Base-by-base conservation (phyloP, 1,140 invertebrate species). In the Procambarus virginalis region DNA sequence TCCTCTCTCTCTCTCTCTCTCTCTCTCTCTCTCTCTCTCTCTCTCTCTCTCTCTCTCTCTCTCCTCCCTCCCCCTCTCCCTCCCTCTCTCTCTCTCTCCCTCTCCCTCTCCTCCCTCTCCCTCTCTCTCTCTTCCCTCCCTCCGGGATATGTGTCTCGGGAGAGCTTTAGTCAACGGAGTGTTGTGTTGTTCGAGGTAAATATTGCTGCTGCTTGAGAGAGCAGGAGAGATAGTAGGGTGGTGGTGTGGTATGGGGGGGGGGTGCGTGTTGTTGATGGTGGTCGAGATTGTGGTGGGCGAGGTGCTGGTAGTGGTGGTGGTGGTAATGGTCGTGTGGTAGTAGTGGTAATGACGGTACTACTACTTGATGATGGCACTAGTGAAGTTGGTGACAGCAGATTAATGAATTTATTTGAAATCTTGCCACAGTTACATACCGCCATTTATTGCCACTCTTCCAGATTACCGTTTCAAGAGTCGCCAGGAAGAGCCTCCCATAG, bases 221-320 rank as follows among this genome's bases (percentile, higher is more conserved):
- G 8, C 6, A 45, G 8, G 34, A 75, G 70, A 45, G 34, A 20
- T 75, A 45, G 20, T 75, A 45, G 12, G 10, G 9, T 76, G 73
- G 9, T 22, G n/a, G 22, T 45, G 73, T n/a, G n/a, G n/a, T n/a
- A n/a, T n/a, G n/a, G n/a, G 22, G 2, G 73, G 10, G n/a, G 55
- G 6, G 55, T 34, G 55, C n/a, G n/a, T n/a, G n/a, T n/a, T n/a
- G n/a, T n/a, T 58, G 55, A 12, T 58, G 55, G 73, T 76, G n/a
- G 76, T 78, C 8, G 76, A 46, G 45, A 45, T 78, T 8, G 76
- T 78, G 45, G 45, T 78, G 45, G 76, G 45, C 8, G 76, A 46
- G 45, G 34, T 78, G 45, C 17, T 78, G 45, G 76, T 78, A 17
- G 76, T 78, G 45, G 76, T 78, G 9, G 45, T 78, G 45, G 76